A percentile compares a stretch with the other conserved stretches of the same genome.
These are phyloP conservation scores for Apotomis betuletana DNA, from an alignment of 2,888 invertebrate genomes.

Conservation along the genomic window DNA sequence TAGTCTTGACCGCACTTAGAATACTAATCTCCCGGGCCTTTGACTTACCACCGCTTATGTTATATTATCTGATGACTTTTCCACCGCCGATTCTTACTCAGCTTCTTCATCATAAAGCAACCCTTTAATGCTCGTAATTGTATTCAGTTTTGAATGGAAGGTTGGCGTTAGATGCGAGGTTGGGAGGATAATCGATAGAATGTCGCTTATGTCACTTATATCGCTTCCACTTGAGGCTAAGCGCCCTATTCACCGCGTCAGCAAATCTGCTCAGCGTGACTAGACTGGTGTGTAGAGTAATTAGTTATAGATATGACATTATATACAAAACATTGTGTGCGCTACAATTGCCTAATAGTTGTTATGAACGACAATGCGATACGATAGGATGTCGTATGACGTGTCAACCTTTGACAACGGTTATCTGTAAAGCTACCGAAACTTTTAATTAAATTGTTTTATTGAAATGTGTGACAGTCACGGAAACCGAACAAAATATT, in stretches of 20 bases:
- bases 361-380: too few relatives aligned
- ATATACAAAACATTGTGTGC: too few relatives aligned
- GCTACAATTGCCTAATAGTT: too few relatives aligned
- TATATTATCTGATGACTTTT: neutral
- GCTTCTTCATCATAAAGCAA: neutral
- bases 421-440: too few relatives aligned
- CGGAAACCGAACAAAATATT: too few relatives aligned
- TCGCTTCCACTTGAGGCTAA: slow-evolving; percentile 23
- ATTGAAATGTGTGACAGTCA: too few relatives aligned
- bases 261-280: slow-evolving; percentile 29
- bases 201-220: slow-evolving; percentile 16
- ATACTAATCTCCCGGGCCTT: slow-evolving; percentile 28
- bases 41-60: slow-evolving; percentile 18
- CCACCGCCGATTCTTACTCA: neutral
- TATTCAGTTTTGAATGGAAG: neutral
- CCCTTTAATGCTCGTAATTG: neutral
- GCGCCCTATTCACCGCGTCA: slow-evolving; percentile 26
- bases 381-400: too few relatives aligned
- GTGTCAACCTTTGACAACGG: too few relatives aligned
- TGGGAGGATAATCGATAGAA: neutral
- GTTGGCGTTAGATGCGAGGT: neutral
- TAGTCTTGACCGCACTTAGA: slow-evolving; percentile 16
- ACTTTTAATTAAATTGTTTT: too few relatives aligned
- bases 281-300: neutral
- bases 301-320: neutral